Evolutionary conservation across 2,113 vertebrate genomes (phyloP), one percentile per base, ranked within the genome.

Genomic region (Eubucco bourcierii): DNA sequence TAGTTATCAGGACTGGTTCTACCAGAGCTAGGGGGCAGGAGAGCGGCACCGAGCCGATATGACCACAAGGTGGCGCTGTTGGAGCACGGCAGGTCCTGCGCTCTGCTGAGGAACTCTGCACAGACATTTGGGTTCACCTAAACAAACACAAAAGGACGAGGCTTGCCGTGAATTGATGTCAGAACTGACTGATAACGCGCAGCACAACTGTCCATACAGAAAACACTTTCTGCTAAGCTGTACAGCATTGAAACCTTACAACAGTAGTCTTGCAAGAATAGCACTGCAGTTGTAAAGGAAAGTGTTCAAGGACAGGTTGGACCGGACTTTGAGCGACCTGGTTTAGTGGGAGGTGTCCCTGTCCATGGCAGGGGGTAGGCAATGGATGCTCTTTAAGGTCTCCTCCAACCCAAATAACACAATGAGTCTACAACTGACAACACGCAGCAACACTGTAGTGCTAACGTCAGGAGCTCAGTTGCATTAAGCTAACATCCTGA

Each of bases 51-150:
- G 55, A 66, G 93, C 31, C 34, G 28, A 37, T 46, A 6, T 50
- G 74, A 55, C 94, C 97, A 96, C 95, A 20, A 67, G 20, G 94
- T 55, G 95, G 95, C 68, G 79, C 83, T 89, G 53, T 84, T 86
- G 33, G 58, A 91, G 81, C 65, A 91, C 50, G 34, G 78, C 88
- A 66, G 9, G 5, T 21, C 25, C 9, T 23, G 25, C 20, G 47
- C 60, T 25, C 15, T 2, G 23, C 47, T n/a, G 44, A 60, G 3
- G 2, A 52, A 44, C 20, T 33, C 13, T 37, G 6, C 8, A 28
- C 10, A 28, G 73, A 58, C 0, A 9, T 85, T 53, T 15, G 50
- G 50, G 8, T n/a, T 46, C 25, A 7, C 34, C 65, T 84, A 82
- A 50, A 3, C 11, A 31, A n/a, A 67, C 27, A 65, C 12, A 34